Evolutionary conservation across 2,888 invertebrate species (phyloP), one percentile per base, ranked within the genome.

Genomic region (Tenthredo distinguenda): DNA sequence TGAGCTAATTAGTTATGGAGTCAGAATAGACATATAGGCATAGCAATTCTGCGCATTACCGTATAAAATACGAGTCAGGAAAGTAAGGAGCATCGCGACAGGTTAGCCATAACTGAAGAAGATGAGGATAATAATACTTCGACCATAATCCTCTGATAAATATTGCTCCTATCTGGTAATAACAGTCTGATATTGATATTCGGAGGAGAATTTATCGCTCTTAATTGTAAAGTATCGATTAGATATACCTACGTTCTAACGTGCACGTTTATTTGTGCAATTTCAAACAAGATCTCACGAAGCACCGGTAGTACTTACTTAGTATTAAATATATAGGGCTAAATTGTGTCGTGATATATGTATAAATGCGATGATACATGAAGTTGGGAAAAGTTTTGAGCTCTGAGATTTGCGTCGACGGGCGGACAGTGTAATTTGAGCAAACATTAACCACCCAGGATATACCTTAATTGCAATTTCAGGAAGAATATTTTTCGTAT

Each of bases 401-500:
- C 47, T 76, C 76, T 31, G 26, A 26, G 79, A 12, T 43, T 58
- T 31, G n/a, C n/a, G n/a, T n/a, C n/a, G n/a, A n/a, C n/a, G 7
- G 21, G 10, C 40, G 62, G 37, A 5, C 50, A 50, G 47, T 50
- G 47, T 77, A 55, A 81, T 81, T 81, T 40, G 81, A 34, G 40
- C 58, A 10, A 58, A 15, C 40, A 18, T 31, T 58, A 40, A 21
- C 21, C 40, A 34, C n/a, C 40, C 5, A 3, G n/a, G 50, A 50
- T 58, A 37, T 34, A 82, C 47, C 71, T 47, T 77, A 85, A 85
- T 85, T 77, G 77, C 77, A 85, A 31, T 68, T 68, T 79, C 43
- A 62, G 31, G 43, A 65, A 65, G 62, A 10, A 77, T 77, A 77
- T 85, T 82, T 85, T 85, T 40, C 37, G 72, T 81, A 85, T 85